Percentiles rank a stretch among this genome's conserved stretches.
Evolutionary conservation across 2,888 invertebrate genomes (phyloP).

Genomic region (Drosophila mercatorum): DNA sequence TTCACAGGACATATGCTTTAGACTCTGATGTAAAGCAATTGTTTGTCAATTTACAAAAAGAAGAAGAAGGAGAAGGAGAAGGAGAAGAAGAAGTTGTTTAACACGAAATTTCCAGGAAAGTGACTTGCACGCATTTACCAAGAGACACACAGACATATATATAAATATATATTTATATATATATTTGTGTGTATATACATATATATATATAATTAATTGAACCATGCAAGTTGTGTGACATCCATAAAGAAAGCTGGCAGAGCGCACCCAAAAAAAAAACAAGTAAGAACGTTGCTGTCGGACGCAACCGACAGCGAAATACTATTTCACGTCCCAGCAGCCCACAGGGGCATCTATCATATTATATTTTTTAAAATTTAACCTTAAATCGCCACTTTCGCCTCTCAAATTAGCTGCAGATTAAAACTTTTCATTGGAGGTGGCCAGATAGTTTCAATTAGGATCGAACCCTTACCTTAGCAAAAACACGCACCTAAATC

Average conservation of each 20-base stretch:
- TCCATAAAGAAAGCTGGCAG: conserved; percentile 65
- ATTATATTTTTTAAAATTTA: too few species aligned
- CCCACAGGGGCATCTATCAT: too few species aligned
- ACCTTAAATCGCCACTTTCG: too few species aligned
- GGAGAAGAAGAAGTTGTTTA: neutral
- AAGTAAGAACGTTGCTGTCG: too few species aligned
- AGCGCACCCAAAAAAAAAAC: conserved; percentile 12
- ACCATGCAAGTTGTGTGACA: conserved; percentile 72
- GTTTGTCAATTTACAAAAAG: conserved; percentile 52
- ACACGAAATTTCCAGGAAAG: conserved; percentile 48
- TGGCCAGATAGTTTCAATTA: too few species aligned
- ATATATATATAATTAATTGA: conserved; percentile 73
- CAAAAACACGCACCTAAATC: too few species aligned
- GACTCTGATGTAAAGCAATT: conserved; percentile 50
- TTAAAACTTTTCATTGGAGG: too few species aligned
- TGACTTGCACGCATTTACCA: conserved; percentile 40
- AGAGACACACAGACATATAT: neutral
- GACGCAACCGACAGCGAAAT: too few species aligned
- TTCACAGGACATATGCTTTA: neutral
- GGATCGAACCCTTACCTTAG: too few species aligned
- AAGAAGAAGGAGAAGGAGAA: neutral
- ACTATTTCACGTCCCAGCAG: too few species aligned
- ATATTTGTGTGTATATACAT: neutral
- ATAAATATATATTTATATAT: neutral
- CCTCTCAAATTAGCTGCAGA: too few species aligned